These are phyloP conservation scores for Anguilla rostrata DNA, from an alignment of 2,113 vertebrate species.

Conservation along the genomic window DNA sequence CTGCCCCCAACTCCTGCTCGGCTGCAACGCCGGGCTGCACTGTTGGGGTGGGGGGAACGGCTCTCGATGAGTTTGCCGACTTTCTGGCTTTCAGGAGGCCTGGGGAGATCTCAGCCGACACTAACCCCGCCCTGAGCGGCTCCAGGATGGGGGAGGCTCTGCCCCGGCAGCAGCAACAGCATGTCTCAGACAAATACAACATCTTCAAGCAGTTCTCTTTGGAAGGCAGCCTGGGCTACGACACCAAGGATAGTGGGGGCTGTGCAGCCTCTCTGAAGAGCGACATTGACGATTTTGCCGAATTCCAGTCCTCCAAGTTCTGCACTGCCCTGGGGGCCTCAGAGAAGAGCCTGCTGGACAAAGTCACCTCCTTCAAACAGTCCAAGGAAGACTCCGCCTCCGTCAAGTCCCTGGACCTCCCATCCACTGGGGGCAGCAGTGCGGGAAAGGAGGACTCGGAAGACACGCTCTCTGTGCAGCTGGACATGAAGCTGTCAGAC, in stretches of 20 bases:
- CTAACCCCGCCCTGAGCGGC: slow-evolving; percentile 53
- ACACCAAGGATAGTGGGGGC: slow-evolving; percentile 77
- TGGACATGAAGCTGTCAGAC: slow-evolving; percentile 98
- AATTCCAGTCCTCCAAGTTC: slow-evolving; percentile 91
- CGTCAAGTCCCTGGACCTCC: slow-evolving; percentile 95
- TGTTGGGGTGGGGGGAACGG: slow-evolving; percentile 50
- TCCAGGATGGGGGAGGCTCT: slow-evolving; percentile 52
- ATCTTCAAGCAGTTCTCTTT: slow-evolving; percentile 90
- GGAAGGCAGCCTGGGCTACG: slow-evolving; percentile 72
- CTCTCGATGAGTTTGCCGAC: slow-evolving; percentile 95
- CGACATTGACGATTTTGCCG: slow-evolving; percentile 86
- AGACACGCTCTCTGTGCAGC: slow-evolving; percentile 93
- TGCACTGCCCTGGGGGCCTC: slow-evolving; percentile 72
- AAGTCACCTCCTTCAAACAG: slow-evolving; percentile 87
- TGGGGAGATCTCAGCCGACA: slow-evolving; percentile 60
- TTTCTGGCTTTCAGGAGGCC: slow-evolving; percentile 90
- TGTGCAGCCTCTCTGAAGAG: slow-evolving; percentile 72
- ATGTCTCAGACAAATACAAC: slow-evolving; percentile 78
- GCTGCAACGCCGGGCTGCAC: slow-evolving; percentile 42
- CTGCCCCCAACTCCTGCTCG: slow-evolving; percentile 62
- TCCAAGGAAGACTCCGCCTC: slow-evolving; percentile 95
- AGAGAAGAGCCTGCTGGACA: slow-evolving; percentile 89
- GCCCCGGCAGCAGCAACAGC: slow-evolving; percentile 49
- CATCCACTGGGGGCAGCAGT: slow-evolving; percentile 94
- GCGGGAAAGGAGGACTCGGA: slow-evolving; percentile 95